These are phyloP conservation scores for Forbesichthys agassizii DNA, from an alignment of 2,113 vertebrate species.

Conservation along the genomic window DNA sequence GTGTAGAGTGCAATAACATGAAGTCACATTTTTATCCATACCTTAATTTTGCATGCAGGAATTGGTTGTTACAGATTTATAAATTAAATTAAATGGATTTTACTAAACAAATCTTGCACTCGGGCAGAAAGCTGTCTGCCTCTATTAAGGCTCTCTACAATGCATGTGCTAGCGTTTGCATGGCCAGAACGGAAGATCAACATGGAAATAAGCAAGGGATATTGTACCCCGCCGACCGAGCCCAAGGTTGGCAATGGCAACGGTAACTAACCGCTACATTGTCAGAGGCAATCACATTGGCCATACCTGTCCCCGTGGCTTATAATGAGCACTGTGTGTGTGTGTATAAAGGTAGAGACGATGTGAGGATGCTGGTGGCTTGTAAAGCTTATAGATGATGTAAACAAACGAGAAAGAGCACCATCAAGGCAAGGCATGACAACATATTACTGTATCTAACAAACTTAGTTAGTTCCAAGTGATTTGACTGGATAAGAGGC, in stretches of 20 bases:
- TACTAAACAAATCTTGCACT: too few species aligned
- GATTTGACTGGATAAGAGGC: too few species aligned
- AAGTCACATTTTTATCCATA: too few species aligned
- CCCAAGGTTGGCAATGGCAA: not conserved
- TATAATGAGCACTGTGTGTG: constrained; percentile 30
- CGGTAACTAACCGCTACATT: constrained; percentile 12
- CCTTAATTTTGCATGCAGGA: too few species aligned
- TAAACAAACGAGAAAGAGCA: constrained; percentile 16
- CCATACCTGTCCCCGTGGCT: constrained; percentile 1
- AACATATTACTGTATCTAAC: not conserved
- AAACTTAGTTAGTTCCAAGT: too few species aligned
- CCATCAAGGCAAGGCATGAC: not conserved
- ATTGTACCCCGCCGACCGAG: constrained; percentile 1
- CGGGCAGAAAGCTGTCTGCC: not conserved
- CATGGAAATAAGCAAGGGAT: constrained; percentile 16
- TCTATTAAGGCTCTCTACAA: not conserved
- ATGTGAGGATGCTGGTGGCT: not conserved
- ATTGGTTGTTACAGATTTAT: too few species aligned
- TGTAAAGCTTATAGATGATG: constrained; percentile 17
- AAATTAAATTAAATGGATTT: not conserved
- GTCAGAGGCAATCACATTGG: not conserved
- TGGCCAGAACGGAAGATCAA: constrained; percentile 1
- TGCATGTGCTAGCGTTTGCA: not conserved
- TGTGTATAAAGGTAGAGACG: constrained; percentile 9
- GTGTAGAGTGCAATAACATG: too few species aligned